Conservation (phyloP, 2,888 invertebrate species). For the Caenorhabditis panamensis region DNA sequence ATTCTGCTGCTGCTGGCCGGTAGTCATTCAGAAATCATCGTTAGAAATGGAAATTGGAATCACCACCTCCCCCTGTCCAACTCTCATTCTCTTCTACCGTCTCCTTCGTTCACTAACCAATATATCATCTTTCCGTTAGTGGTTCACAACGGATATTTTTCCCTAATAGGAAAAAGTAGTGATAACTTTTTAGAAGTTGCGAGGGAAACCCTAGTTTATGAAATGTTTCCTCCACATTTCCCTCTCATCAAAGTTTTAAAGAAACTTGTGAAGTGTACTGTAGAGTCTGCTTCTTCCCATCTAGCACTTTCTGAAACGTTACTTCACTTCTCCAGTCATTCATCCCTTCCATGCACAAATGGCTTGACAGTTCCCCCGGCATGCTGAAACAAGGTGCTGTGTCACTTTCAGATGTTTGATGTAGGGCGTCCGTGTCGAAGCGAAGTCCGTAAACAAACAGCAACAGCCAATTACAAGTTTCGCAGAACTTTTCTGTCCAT, state of each 20-base stretch:
- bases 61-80: background rate
- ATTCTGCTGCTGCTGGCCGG: background rate
- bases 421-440: background rate
- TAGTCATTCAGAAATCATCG: conserved; percentile 5
- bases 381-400: background rate
- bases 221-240: no score
- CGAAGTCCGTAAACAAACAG: conserved; percentile 4
- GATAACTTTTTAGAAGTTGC: no score
- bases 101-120: background rate
- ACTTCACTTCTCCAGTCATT: no score
- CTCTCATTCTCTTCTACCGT: background rate
- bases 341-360: background rate
- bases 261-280: no score
- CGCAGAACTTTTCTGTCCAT: background rate
- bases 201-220: no score
- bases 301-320: no score
- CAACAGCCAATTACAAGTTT: conserved; percentile 10
- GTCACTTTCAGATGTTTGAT: conserved; percentile 7
- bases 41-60: background rate
- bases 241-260: no score
- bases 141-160: no score
- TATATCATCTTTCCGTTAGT: no score
- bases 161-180: no score
- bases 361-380: background rate
- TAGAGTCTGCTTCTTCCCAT: no score